Conservation (phyloP, 2,113 vertebrate species). For the Passer domesticus region DNA sequence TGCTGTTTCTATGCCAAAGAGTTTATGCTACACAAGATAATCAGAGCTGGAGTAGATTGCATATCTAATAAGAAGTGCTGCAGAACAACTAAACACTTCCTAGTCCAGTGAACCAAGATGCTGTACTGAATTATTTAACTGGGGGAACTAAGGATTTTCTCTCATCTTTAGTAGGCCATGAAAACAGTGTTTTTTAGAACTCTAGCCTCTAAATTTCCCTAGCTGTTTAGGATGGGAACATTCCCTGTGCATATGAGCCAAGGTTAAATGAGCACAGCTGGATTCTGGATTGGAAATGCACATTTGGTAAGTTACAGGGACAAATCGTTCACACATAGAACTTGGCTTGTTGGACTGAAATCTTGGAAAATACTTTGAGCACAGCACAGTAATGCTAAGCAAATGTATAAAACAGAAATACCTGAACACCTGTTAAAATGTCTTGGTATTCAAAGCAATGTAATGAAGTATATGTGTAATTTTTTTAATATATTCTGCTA, state of each 20-base stretch:
- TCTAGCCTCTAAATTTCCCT: background rate
- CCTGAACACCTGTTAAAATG: conserved; percentile 20
- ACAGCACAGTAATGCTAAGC: background rate
- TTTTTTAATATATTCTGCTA: background rate
- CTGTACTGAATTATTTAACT: background rate
- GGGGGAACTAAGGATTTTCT: background rate
- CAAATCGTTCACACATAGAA: background rate
- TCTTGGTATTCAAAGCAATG: background rate
- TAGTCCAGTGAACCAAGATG: background rate
- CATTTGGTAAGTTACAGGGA: conserved; percentile 20
- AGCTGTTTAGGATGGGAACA: conserved; percentile 5
- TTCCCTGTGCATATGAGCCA: background rate
- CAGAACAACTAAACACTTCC: background rate
- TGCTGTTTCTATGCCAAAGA: background rate
- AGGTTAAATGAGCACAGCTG: conserved; percentile 59
- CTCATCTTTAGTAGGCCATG: background rate
- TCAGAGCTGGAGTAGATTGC: background rate
- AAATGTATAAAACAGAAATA: background rate
- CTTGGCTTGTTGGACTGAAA: conserved; percentile 10
- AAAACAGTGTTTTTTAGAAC: background rate
- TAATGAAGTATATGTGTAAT: background rate
- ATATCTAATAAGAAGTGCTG: background rate
- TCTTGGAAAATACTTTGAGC: conserved; percentile 7
- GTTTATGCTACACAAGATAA: background rate
- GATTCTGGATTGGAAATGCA: conserved; percentile 10